These are phyloP conservation scores for Amphibalanus amphitrite DNA, from an alignment of 1,140 invertebrate genomes.

Conservation along the genomic window DNA sequence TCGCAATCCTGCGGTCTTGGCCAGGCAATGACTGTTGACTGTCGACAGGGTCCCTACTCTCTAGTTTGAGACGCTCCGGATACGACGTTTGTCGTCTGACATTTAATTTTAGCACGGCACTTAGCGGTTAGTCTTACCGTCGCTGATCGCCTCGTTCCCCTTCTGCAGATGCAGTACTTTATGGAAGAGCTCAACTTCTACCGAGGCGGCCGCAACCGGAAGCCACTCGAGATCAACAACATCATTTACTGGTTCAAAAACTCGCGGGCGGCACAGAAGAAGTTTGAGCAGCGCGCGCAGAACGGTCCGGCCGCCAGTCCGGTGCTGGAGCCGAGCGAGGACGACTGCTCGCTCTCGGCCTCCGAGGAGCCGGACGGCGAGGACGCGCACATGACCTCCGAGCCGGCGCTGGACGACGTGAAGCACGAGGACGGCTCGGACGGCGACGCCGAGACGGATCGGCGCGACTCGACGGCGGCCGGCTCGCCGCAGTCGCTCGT, in stretches of 20 bases:
- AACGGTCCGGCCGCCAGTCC: constrained; percentile 13
- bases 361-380: constrained; percentile 6
- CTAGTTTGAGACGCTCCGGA: neutral
- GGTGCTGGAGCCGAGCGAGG: constrained; percentile 7
- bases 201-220: constrained; percentile 74
- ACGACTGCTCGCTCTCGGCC: constrained; percentile 7
- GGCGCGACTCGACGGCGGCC: neutral
- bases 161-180: constrained; percentile 71
- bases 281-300: constrained; percentile 28
- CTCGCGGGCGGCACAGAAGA: constrained; percentile 81
- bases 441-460: neutral
- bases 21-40: too few species aligned
- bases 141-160: neutral
- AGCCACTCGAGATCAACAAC: constrained; percentile 89
- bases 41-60: too few species aligned
- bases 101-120: too few species aligned
- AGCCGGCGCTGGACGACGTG: neutral
- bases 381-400: constrained; percentile 16
- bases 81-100: neutral
- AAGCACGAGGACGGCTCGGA: neutral
- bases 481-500: constrained; percentile 30
- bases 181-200: constrained; percentile 80
- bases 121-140: too few species aligned
- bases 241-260: constrained; percentile 99
- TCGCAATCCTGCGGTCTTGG: too few species aligned